These are phyloP conservation scores for Hoplodrina ambigua DNA, from an alignment of 2,888 invertebrate species.

Conservation along the genomic window DNA sequence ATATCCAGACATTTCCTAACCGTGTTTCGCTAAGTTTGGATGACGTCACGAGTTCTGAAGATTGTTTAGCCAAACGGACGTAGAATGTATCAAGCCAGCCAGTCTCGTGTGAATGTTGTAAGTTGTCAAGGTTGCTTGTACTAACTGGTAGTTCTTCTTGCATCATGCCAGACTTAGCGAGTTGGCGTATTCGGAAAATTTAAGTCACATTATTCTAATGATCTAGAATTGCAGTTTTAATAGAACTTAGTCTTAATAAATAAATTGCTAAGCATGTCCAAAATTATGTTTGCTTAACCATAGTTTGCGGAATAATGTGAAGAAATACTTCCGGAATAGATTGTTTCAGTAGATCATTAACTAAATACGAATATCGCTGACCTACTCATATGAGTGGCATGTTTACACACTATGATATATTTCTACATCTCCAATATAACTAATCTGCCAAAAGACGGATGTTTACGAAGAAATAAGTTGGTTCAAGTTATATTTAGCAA, in stretches of 20 bases:
- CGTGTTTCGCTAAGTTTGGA: constrained; percentile 26
- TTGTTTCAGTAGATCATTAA: constrained; percentile 30
- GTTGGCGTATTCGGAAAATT: constrained; percentile 45
- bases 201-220: constrained; percentile 25
- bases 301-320: constrained; percentile 6
- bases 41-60: constrained; percentile 44
- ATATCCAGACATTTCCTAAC: constrained; percentile 13
- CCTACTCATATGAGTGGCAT: constrained; percentile 30
- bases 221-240: constrained; percentile 10
- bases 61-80: constrained; percentile 43
- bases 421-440: constrained; percentile 14
- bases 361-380: constrained; percentile 31
- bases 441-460: constrained; percentile 32
- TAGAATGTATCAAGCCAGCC: constrained; percentile 59
- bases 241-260: constrained; percentile 9
- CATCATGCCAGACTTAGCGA: constrained; percentile 58
- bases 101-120: constrained; percentile 66
- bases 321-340: neutral
- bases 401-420: constrained; percentile 28
- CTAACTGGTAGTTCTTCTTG: constrained; percentile 62
- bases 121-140: constrained; percentile 67
- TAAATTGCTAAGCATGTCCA: neutral
- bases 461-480: constrained; percentile 34
- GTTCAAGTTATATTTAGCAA: constrained; percentile 31
- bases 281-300: constrained; percentile 11